Evolutionary conservation across 2,113 vertebrate genomes (phyloP).

Genomic region (Rissa tridactyla): DNA sequence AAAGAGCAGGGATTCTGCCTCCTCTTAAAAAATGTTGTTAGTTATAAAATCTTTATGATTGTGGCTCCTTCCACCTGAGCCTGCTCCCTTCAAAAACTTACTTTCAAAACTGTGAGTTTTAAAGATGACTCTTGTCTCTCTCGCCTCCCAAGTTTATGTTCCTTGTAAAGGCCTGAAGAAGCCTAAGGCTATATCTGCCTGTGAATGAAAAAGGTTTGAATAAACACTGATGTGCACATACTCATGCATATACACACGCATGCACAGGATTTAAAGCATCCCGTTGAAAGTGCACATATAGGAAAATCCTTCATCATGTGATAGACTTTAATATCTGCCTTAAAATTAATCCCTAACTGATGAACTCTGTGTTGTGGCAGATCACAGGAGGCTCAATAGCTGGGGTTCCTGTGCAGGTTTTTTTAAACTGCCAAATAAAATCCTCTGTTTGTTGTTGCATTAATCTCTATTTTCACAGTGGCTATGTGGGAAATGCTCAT

Average conservation of each 20-base stretch:
- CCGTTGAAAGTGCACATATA: not conserved
- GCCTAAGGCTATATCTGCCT: not conserved
- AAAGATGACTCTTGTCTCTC: not conserved
- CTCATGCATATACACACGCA: rapidly evolving
- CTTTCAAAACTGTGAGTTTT: not conserved
- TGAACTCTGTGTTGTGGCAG: not conserved
- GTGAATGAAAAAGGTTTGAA: not conserved
- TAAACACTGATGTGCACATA: rapidly evolving
- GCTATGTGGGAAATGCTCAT: not conserved
- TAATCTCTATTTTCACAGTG: not conserved
- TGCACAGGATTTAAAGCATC: not conserved
- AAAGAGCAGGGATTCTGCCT: not conserved
- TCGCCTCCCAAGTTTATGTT: not conserved
- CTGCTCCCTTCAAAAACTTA: not conserved
- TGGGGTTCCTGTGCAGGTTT: not conserved
- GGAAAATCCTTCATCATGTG: conserved; percentile 23
- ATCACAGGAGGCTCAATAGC: not conserved
- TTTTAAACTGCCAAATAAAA: not conserved
- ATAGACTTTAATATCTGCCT: conserved; percentile 43
- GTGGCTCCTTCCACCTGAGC: conserved; percentile 7
- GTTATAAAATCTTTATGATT: not conserved
- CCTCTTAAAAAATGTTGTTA: not conserved
- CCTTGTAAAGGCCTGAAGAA: not conserved
- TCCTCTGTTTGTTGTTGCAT: not conserved
- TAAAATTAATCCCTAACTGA: conserved; percentile 47